Conservation (phyloP, 1,140 invertebrate species). For the Drosophila nebulosa region DNA sequence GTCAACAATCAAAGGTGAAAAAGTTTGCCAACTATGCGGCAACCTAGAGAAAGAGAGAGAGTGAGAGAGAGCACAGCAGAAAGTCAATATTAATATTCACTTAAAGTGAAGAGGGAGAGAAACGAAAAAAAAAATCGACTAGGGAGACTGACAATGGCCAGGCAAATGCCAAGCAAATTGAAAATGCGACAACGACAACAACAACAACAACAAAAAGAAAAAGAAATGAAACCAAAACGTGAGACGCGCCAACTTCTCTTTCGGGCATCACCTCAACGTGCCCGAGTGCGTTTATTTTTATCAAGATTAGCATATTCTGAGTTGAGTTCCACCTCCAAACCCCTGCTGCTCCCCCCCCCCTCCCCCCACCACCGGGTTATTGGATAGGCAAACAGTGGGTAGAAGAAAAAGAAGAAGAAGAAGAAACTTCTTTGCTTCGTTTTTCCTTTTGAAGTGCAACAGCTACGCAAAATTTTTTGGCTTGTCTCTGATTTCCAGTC, state of each 20-base stretch:
- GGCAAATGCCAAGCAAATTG: conserved; percentile 77
- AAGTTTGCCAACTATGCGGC: conserved; percentile 70
- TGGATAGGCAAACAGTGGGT: conserved; percentile 60
- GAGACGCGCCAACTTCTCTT: conserved; percentile 33
- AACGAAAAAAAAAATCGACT: too few relatives aligned
- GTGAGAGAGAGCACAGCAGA: conserved; percentile 51
- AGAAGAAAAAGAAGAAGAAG: conserved; percentile 41
- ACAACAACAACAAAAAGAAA: too few relatives aligned
- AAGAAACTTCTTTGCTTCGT: too few relatives aligned
- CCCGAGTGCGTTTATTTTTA: conserved; percentile 77
- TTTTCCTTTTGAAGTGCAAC: conserved; percentile 51
- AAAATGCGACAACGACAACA: conserved; percentile 66
- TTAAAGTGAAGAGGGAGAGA: conserved; percentile 36
- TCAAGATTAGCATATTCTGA: conserved; percentile 69
- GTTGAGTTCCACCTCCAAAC: conserved; percentile 27
- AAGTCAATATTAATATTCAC: conserved; percentile 79
- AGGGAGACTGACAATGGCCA: conserved; percentile 43
- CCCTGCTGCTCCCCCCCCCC: neutral
- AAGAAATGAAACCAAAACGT: conserved; percentile 25
- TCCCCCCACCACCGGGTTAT: conserved; percentile 29
- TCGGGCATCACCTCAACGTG: conserved; percentile 60
- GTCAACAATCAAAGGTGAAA: conserved; percentile 74
- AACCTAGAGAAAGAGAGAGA: neutral
- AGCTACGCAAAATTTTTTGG: conserved; percentile 27
- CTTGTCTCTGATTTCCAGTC: conserved; percentile 17